Conservation (phyloP, 2,113 vertebrate genomes). For the Thermophis baileyi region DNA sequence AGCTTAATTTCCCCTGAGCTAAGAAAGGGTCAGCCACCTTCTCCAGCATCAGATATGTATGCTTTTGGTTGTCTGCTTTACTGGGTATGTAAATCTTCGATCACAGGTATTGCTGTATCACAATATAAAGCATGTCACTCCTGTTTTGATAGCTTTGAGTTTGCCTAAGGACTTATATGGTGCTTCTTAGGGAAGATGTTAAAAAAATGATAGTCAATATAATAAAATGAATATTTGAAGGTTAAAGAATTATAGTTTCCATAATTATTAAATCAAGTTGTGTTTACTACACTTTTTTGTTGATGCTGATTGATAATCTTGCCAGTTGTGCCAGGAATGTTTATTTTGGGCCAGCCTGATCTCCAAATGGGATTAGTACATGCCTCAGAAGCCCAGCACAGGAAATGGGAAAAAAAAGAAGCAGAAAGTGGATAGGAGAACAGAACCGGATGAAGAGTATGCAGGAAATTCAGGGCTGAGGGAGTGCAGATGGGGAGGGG, state of each 20-base stretch:
- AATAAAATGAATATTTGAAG: not conserved
- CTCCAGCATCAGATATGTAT: slow-evolving; percentile 75
- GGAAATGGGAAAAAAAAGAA: not conserved
- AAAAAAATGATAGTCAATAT: not conserved
- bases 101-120: not conserved
- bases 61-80: slow-evolving; percentile 76
- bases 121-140: not conserved
- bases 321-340: not conserved
- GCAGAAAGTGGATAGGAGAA: not conserved
- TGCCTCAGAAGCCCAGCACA: not conserved
- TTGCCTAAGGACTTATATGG: not conserved
- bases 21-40: slow-evolving; percentile 63
- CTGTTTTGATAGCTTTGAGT: not conserved
- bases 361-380: not conserved
- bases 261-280: not conserved
- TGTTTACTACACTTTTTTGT: not conserved
- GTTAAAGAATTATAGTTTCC: not conserved
- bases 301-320: not conserved
- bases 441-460: not conserved
- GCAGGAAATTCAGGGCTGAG: not conserved
- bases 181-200: not conserved
- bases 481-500: not conserved
- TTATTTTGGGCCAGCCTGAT: not conserved
- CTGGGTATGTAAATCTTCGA: slow-evolving; percentile 68
- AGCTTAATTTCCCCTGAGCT: slow-evolving; percentile 75